Base-by-base conservation (phyloP, 2,888 invertebrate genomes). In the Nysson spinosus region DNA sequence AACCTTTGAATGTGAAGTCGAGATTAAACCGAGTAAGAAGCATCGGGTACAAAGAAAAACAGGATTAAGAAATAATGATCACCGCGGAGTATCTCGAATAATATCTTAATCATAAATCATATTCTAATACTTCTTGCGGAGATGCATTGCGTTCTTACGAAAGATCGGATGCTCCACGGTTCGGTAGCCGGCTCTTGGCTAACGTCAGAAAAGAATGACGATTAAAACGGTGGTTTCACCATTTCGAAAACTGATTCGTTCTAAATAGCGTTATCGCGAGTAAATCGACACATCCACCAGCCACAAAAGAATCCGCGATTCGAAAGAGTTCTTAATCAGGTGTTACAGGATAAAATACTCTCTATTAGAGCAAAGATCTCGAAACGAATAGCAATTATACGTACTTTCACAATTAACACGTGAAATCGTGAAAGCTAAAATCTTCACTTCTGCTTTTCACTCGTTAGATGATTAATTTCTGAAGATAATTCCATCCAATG, bases 121-220 rank as follows among this genome's bases (percentile, higher is more conserved):
- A 66, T 50, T 40, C 51, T 32, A 20, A 55, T 54, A 44, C 61
- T 32, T 43, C 46, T 40, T 43, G 34, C 26, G 43, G 54, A 73
- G 52, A 75, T 37, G 61, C 60, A 61, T 68, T 26, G 34, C 19
- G 28, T 34, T 35, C 34, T 72, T 75, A 28, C 69, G 56, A 76
- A 75, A 76, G 52, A 57, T 63, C 69, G 43, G 62, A 62, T 62
- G 61, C 49, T 47, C 26, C 34, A 66, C 22, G 71, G 32, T 52
- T 55, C 61, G 68, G 30, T 61, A 49, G 32, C 9, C 43, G 14
- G 17, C 37, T n/a, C n/a, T n/a, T 24, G 50, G 40, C 17, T 65
- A 44, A 34, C 35, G 20, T n/a, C n/a, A n/a, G n/a, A n/a, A n/a
- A 19, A 56, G 49, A 52, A 47, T 26, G 51, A 66, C 37, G 58